A percentile compares a stretch with the other conserved stretches of the same genome.
These are phyloP conservation scores for Tragelaphus buxtoni DNA, from an alignment of 2,113 vertebrate species.

Conservation along the genomic window DNA sequence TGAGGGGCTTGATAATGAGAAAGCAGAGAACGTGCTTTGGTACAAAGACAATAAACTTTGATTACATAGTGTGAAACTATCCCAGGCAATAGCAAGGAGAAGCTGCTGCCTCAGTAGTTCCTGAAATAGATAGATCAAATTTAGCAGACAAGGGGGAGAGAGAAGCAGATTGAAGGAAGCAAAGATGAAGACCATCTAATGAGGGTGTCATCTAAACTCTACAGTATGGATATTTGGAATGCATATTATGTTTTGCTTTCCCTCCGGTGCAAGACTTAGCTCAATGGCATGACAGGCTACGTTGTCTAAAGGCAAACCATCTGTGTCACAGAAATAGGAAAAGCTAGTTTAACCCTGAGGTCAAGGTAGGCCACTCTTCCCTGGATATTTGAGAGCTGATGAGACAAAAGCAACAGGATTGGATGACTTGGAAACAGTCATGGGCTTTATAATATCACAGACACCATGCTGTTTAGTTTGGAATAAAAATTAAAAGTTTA, in stretches of 20 bases:
- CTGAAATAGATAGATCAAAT: constrained; percentile 24
- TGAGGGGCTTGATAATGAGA: not conserved
- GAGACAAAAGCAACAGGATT: not conserved
- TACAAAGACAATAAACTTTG: not conserved
- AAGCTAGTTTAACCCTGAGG: not conserved
- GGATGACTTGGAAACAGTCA: not conserved
- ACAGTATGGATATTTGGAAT: not conserved
- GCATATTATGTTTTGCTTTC: not conserved
- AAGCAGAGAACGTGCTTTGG: not conserved
- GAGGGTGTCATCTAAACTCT: not conserved
- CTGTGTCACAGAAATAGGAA: not conserved
- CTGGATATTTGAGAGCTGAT: not conserved
- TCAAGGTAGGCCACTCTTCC: not conserved
- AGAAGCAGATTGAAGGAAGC: not conserved
- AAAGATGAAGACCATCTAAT: not conserved
- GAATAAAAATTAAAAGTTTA: not conserved
- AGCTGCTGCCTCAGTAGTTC: not conserved
- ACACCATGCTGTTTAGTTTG: not conserved
- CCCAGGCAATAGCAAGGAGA: not conserved
- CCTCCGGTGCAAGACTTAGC: not conserved
- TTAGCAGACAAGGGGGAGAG: not conserved
- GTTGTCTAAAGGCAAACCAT: not conserved
- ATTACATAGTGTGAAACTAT: not conserved
- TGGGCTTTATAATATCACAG: not conserved
- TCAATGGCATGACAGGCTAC: not conserved